Evolutionary conservation across 2,888 invertebrate species (phyloP), one percentile per base, ranked within the genome.

Genomic region (Lithophane ornitopus): DNA sequence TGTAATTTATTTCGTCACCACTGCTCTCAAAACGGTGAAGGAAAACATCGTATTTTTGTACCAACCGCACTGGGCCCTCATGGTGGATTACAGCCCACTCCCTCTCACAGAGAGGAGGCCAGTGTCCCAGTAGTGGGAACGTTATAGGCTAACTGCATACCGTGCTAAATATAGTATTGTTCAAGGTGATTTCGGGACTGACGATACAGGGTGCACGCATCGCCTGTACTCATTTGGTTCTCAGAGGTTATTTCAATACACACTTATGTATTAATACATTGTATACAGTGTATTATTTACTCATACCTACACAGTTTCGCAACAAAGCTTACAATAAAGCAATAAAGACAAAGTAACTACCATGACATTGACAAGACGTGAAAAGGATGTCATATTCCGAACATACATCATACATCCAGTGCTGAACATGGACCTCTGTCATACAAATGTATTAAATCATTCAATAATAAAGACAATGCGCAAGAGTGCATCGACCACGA

Each of bases 391-490:
- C 85, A 85, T 76, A 76, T 74, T 74, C 52, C n/a, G 62, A 70
- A 67, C 67, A 70, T 73, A 70, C 70, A 74, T 65, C 71, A 77
- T 76, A 81, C 65, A 80, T 81, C 39, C 52, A 73, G 9, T n/a
- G 61, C 58, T 73, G 66, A 70, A 46, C 70, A 72, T 54, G 58
- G 52, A 4, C 22, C 34, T 63, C 70, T 75, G 77, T 83, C 85
- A 78, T 65, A 72, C n/a, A 56, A 72, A 78, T 70, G 71, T 68
- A 73, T 72, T 84, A 85, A 79, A 85, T 80, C 76, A 80, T 90
- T 89, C 90, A 88, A 87, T 90, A 91, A 89, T 89, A 85, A 86
- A 89, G 87, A 89, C 89, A 89, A 84, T 85, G 85, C 65, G 34
- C 74, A 19, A 56, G 65, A 79, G 81, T 76, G 65, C 74, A 72